phyloP scores from a whole-genome alignment of 2,113 vertebrate genomes.

The Herpetotheres cachinnans region DNA sequence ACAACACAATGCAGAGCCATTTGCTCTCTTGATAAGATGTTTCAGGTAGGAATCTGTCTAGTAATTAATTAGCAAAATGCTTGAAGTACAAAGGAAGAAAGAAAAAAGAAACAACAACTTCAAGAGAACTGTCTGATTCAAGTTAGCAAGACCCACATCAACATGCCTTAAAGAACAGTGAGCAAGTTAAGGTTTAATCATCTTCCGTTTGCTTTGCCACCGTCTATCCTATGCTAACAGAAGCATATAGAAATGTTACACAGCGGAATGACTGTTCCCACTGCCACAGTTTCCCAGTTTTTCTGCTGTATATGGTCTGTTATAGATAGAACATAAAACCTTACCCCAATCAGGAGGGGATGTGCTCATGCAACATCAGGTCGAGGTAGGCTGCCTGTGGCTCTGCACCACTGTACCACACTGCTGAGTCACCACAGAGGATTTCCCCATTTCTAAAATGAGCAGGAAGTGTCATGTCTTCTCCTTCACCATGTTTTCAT shows the following conservation, averaged over 20 bases:
- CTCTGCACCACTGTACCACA: rapidly evolving
- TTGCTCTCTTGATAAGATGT: neutral
- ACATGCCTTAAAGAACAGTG: rapidly evolving
- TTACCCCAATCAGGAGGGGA: neutral
- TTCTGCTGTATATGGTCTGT: neutral
- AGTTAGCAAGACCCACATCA: neutral
- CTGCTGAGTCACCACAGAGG: neutral
- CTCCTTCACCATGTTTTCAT: neutral
- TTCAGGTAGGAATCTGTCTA: neutral
- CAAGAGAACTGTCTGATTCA: neutral
- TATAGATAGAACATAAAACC: neutral
- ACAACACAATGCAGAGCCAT: neutral
- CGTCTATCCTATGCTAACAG: neutral
- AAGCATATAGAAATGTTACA: neutral
- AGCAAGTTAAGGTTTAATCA: neutral
- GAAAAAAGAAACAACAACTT: neutral
- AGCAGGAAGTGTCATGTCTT: neutral
- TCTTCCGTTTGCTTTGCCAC: neutral
- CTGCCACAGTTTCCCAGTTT: neutral
- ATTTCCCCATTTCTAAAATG: neutral
- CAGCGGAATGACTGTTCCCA: neutral
- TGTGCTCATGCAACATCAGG: rapidly evolving
- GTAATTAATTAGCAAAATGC: slow-evolving; percentile 20
- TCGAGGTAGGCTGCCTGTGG: neutral
- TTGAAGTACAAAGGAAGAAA: neutral